Conservation (phyloP, 53 echinoderm and acorn worm genomes). For the Stichopus horrens region DNA sequence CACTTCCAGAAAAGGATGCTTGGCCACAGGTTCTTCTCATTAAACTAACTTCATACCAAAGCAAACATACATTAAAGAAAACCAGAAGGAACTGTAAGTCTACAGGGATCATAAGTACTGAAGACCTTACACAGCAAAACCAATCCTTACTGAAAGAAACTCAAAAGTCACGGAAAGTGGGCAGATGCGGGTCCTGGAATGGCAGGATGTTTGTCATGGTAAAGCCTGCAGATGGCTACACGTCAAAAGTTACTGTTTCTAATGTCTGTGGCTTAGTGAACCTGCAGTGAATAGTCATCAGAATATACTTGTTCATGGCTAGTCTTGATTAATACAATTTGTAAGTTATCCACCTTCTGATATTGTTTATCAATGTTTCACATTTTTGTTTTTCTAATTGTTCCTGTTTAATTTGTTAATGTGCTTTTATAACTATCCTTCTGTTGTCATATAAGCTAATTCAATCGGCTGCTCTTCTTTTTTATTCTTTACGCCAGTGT, state of each 20-base stretch:
- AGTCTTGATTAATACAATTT: neutral
- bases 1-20: neutral
- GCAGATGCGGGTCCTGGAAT: neutral
- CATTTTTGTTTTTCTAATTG: neutral
- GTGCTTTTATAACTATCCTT: neutral
- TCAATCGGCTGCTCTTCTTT: neutral
- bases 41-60: neutral
- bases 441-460: neutral
- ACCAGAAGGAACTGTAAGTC: neutral
- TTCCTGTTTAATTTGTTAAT: neutral
- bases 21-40: neutral
- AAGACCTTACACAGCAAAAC: neutral
- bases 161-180: constrained; percentile 3
- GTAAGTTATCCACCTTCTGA: neutral
- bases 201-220: neutral
- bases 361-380: neutral
- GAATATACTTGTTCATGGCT: neutral
- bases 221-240: neutral
- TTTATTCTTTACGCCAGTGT: neutral
- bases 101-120: neutral
- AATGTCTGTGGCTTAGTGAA: neutral
- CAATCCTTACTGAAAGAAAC: neutral
- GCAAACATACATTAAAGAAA: neutral
- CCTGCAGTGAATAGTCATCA: neutral
- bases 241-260: neutral